These are phyloP conservation scores for Buceros bicornis DNA, from an alignment of 2,797 vertebrate genomes.

Conservation along the genomic window DNA sequence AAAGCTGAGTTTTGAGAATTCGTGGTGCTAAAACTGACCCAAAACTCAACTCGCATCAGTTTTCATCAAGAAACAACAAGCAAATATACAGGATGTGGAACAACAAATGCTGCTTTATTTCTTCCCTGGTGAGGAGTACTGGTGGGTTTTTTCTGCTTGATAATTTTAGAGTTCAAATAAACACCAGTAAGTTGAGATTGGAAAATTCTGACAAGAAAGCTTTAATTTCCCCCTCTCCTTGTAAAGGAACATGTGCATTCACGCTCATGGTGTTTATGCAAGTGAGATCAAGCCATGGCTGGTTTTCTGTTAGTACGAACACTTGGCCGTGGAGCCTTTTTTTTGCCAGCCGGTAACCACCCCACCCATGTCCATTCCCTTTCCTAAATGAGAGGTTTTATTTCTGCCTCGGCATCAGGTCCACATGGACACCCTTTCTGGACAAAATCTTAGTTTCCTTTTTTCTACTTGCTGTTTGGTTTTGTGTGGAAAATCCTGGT, in stretches of 20 bases:
- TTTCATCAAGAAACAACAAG: constrained; percentile 27
- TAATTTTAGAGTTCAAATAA: constrained; percentile 63
- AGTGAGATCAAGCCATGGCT: not conserved
- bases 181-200: constrained; percentile 53
- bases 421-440: not conserved
- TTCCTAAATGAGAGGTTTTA: constrained; percentile 13
- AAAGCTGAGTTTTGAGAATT: constrained; percentile 65
- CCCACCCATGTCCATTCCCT: not conserved
- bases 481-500: constrained; percentile 46
- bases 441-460: not conserved
- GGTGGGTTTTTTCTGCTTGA: constrained; percentile 48
- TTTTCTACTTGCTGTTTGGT: not conserved
- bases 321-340: not conserved
- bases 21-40: constrained; percentile 51
- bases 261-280: not conserved
- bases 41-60: not conserved
- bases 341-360: not conserved
- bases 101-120: constrained; percentile 46
- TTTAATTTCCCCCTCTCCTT: not conserved
- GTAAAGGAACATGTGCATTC: not conserved
- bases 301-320: constrained; percentile 3
- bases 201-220: constrained; percentile 25
- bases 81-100: not conserved
- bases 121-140: not conserved
- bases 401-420: not conserved